phyloP scores from a whole-genome alignment of 2,797 vertebrate genomes.

The Sebastes kiyomatsui region DNA sequence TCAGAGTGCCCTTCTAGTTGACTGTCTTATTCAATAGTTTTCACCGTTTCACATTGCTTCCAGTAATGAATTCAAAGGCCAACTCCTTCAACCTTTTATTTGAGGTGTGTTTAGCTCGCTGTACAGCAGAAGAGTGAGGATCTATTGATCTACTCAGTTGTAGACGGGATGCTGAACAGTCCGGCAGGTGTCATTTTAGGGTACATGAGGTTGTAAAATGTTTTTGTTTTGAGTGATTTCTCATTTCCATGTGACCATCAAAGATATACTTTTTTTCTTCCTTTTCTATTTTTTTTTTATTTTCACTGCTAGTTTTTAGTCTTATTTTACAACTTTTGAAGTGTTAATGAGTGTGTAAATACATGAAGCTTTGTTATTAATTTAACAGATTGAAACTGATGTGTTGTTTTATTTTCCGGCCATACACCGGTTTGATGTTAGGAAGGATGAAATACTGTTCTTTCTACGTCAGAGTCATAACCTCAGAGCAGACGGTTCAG shows the following conservation, averaged over 20 bases:
- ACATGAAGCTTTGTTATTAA: background rate
- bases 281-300: background rate
- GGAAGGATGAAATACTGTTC: background rate
- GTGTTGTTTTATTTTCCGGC: background rate
- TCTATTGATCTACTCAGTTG: background rate
- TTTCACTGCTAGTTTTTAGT: background rate
- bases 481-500: background rate
- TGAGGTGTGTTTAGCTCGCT: background rate
- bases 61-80: background rate
- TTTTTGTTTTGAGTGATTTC: background rate
- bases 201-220: background rate
- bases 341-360: background rate
- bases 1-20: background rate
- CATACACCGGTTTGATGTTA: background rate
- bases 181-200: background rate
- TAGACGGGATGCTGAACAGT: background rate
- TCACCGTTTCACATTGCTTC: background rate
- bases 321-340: background rate
- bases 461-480: background rate
- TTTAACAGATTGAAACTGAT: background rate
- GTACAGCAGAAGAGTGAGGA: background rate
- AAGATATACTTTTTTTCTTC: background rate
- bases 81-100: background rate
- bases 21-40: background rate
- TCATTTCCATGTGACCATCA: background rate